Conservation (phyloP, 2,113 vertebrate species). For the Puffinus mauretanicus region DNA sequence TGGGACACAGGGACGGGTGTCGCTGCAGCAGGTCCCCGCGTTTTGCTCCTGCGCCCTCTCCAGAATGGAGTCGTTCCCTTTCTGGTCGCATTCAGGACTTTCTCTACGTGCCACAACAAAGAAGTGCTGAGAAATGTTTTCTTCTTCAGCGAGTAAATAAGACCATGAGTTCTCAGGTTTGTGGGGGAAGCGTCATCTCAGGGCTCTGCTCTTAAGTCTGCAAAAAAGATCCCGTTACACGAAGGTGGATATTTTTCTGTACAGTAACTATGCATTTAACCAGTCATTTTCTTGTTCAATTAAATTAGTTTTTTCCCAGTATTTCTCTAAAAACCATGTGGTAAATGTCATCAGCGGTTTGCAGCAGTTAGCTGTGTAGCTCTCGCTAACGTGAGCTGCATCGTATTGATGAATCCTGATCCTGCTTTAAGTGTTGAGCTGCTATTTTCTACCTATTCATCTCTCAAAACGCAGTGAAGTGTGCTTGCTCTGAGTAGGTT, state of each 20-base stretch:
- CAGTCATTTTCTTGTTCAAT: neutral
- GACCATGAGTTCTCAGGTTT: neutral
- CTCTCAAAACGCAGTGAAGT: constrained; percentile 29
- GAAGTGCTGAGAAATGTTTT: neutral
- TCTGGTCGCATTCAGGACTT: neutral
- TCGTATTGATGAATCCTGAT: neutral
- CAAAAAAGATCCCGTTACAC: neutral
- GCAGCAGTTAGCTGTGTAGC: neutral
- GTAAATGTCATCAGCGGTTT: neutral
- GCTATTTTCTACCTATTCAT: constrained; percentile 40
- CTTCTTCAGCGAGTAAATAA: neutral
- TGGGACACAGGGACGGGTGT: neutral
- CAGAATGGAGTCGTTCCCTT: neutral
- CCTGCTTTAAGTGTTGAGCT: constrained; percentile 18
- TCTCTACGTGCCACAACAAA: neutral
- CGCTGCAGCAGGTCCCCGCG: rapidly evolving
- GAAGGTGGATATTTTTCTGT: neutral
- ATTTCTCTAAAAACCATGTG: neutral
- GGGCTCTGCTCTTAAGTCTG: neutral
- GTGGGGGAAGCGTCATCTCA: neutral
- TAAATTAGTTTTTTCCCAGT: neutral
- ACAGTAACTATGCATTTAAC: neutral
- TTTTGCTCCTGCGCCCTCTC: neutral
- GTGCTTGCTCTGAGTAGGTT: neutral
- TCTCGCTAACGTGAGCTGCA: constrained; percentile 2